These are phyloP conservation scores for Amphipoea oculea DNA, from an alignment of 2,888 invertebrate genomes.

Conservation along the genomic window DNA sequence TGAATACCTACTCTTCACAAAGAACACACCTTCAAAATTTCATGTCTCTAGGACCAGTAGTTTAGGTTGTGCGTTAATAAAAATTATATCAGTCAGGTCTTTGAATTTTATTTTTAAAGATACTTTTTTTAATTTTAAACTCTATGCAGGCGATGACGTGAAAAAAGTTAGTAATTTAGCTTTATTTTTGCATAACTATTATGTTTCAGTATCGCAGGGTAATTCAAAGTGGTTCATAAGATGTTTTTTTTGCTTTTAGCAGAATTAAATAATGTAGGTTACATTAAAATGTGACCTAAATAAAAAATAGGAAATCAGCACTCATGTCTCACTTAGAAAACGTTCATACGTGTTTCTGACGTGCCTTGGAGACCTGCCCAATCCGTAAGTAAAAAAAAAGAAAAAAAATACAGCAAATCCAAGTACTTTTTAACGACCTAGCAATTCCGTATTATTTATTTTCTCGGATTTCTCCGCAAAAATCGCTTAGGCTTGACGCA, in stretches of 20 bases:
- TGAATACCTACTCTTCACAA: no score
- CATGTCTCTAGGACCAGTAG: no score
- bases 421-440: conserved; percentile 60
- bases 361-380: conserved; percentile 57
- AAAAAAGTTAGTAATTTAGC: no score
- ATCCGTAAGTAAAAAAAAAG: conserved; percentile 1
- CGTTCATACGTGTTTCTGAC: conserved; percentile 41
- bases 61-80: no score
- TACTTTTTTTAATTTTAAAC: no score
- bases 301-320: conserved; percentile 7
- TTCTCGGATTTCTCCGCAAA: conserved; percentile 23
- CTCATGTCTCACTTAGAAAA: conserved; percentile 40
- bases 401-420: conserved; percentile 10
- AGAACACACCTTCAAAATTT: no score
- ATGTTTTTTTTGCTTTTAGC: not conserved
- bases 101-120: no score
- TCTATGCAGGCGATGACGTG: no score
- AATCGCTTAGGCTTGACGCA: conserved; percentile 20
- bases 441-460: conserved; percentile 39
- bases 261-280: not conserved
- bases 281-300: conserved; percentile 20
- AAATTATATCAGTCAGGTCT: no score
- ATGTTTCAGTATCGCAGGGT: not conserved
- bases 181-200: not conserved
- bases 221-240: not conserved